Base-by-base conservation (phyloP, 2,113 vertebrate genomes). In the Megaleporinus macrocephalus region DNA sequence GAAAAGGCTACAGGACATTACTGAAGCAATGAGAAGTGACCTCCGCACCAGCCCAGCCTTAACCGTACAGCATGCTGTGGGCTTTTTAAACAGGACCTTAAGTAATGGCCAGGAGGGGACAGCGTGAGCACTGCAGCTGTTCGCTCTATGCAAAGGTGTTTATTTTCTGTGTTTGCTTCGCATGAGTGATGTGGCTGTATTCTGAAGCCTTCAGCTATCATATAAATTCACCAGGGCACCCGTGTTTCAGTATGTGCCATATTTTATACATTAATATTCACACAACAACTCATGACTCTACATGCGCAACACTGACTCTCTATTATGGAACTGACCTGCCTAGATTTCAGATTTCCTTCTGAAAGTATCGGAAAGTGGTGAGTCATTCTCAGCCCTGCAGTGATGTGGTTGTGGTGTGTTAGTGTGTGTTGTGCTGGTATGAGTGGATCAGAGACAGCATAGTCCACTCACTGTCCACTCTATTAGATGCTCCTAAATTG, bases 1-100 rank as follows among this genome's bases (percentile, higher is more conserved):
- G 86, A 88, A 86, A 84, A 87, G 83, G 75, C 74, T 86, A 87
- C 87, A 87, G 76, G 82, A 89, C 83, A 90, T 90, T 89, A 91
- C 86, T 79, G 82, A 89, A 88, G 88, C 89, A 89, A 88, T 89
- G 88, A 87, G 84, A 89, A 85, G 86, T 86, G 88, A 90, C 86
- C 88, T 73, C 80, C 59, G 73, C 11, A 27, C 83, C 55, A 79
- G 71, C 47, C 82, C 90, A 88, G 85, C 84, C 88, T 89, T 88
- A 88, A 87, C 82, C 74, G 61, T 77, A 84, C 26, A 59, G 86
- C 86, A 83, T 3, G 30, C 69, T 80, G 84, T 66, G 84, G 41
- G 83, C 83, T 86, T 87, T 80, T 85, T 87, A 89, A 93, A 91
- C 86, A 65, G 78, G 78, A 72, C 41, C 79, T 82, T 78, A 22